These are phyloP conservation scores for Lasioglossum baleicum DNA, from an alignment of 1,140 invertebrate species.

Conservation along the genomic window DNA sequence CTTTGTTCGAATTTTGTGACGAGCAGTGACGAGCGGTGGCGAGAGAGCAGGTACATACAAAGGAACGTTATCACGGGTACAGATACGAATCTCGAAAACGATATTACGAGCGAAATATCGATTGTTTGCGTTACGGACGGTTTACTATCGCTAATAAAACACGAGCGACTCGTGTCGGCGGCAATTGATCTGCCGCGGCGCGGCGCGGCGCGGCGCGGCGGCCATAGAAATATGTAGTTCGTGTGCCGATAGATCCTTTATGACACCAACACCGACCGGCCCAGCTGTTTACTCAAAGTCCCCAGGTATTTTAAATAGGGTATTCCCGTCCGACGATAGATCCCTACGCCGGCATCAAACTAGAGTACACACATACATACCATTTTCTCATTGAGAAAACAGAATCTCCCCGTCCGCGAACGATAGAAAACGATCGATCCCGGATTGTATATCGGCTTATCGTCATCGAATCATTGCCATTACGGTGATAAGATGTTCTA, in stretches of 20 bases:
- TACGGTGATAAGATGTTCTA: slow-evolving; percentile 18
- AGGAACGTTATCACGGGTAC: slow-evolving; percentile 46
- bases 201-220: not conserved
- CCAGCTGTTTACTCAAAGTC: slow-evolving; percentile 23
- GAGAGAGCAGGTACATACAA: slow-evolving; percentile 40
- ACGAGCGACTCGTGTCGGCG: slow-evolving; percentile 60
- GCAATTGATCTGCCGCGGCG: slow-evolving; percentile 64
- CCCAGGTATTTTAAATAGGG: slow-evolving; percentile 37
- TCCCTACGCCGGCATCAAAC: not conserved
- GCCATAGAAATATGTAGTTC: slow-evolving; percentile 39
- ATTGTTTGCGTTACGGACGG: slow-evolving; percentile 62
- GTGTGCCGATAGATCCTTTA: slow-evolving; percentile 45
- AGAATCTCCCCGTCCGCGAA: not conserved
- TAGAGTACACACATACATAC: too few relatives aligned
- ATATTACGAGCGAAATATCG: slow-evolving; percentile 60
- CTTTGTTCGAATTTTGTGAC: slow-evolving; percentile 48
- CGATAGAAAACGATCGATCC: not conserved
- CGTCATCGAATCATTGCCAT: slow-evolving; percentile 13
- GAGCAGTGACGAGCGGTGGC: slow-evolving; percentile 4
- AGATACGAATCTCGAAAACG: slow-evolving; percentile 68
- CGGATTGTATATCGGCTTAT: slow-evolving; percentile 22
- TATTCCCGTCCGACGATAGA: not conserved
- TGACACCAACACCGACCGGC: not conserved
- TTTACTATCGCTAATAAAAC: slow-evolving; percentile 73
- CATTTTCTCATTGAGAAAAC: not conserved